These are phyloP conservation scores for Alsophila aescularia DNA, from an alignment of 2,888 invertebrate genomes.

Conservation along the genomic window DNA sequence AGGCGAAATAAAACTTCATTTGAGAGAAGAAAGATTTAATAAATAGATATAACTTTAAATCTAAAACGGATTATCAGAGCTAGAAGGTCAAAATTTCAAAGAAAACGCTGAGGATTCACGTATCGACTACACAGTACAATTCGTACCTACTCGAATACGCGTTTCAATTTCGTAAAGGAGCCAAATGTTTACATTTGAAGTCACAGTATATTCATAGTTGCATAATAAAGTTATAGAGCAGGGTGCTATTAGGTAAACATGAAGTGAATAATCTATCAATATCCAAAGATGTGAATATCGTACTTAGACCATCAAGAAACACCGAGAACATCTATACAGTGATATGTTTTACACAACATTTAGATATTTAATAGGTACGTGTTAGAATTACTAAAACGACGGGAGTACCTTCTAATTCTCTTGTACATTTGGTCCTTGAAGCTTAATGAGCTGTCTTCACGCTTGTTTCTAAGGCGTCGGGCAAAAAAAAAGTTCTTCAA, in stretches of 20 bases:
- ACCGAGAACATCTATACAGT: conserved; percentile 34
- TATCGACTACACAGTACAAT: conserved; percentile 69
- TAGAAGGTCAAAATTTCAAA: conserved; percentile 67
- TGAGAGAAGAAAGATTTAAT: conserved; percentile 84
- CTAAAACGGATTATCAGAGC: conserved; percentile 77
- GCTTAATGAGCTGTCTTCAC: conserved; percentile 21
- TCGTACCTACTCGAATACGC: conserved; percentile 49
- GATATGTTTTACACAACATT: conserved; percentile 37
- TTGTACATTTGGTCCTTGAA: conserved; percentile 30
- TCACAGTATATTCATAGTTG: conserved; percentile 19
- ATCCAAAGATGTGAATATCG: conserved; percentile 12
- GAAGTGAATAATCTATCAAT: conserved; percentile 41
- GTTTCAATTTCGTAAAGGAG: conserved; percentile 47
- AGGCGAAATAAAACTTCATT: conserved; percentile 57
- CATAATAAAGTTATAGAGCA: conserved; percentile 46
- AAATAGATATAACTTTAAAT: conserved; percentile 81
- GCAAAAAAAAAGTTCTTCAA: background rate
- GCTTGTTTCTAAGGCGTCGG: conserved; percentile 14
- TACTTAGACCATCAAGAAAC: conserved; percentile 38
- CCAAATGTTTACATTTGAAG: conserved; percentile 47
- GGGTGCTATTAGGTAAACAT: conserved; percentile 67
- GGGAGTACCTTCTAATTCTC: conserved; percentile 10
- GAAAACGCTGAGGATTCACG: conserved; percentile 65
- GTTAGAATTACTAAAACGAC: background rate
- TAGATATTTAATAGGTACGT: conserved; percentile 19